Evolutionary conservation across 1,140 invertebrate genomes (phyloP), one percentile per base, ranked within the genome.

Genomic region (Trigoniulus corallinus): DNA sequence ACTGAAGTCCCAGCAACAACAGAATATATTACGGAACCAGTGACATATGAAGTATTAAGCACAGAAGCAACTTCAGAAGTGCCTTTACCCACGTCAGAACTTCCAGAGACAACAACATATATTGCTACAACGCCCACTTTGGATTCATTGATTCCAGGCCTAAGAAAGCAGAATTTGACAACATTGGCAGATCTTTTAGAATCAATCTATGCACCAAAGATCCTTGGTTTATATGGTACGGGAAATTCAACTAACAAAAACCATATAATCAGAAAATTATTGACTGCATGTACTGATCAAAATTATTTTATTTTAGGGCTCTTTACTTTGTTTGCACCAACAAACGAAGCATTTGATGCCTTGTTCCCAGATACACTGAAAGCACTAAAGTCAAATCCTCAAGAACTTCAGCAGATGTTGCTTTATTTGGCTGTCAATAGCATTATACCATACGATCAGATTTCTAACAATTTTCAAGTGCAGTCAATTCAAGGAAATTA

Each of bases 301-400:
- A 34, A 7, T 7, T 7, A 34, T 34, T 34, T 34, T 34, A 34
- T 34, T 7, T n/a, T n/a, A n/a, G 48, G 48, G 21, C 34, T 29
- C 4, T 49, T 1, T 37, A 49, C 48, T 37, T 24, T 49, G 23
- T 49, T 49, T 18, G 48, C 48, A 20, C 48, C 48, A 20, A 49
- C 34, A 1, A 49, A 49, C 18, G 48, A 49, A 13, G 48, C 48
- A 1, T 49, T 49, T 49, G 39, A 37, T 23, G 48, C 48, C 15
- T 15, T 49, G 13, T 13, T 21, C 2, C 29, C 29, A 20, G 34
- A 22, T 15, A 26, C 12, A 39, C 26, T 49, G 3, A 12, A 29
- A 12, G 26, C 23, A 10, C 21, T 49, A 21, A 39, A 29, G 34
- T 22, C 26, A 40, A 24, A 29, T 34, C 15, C 29, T 7, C 29